Conservation (phyloP, 2,888 invertebrate species). For the Nomada fabriciana region DNA sequence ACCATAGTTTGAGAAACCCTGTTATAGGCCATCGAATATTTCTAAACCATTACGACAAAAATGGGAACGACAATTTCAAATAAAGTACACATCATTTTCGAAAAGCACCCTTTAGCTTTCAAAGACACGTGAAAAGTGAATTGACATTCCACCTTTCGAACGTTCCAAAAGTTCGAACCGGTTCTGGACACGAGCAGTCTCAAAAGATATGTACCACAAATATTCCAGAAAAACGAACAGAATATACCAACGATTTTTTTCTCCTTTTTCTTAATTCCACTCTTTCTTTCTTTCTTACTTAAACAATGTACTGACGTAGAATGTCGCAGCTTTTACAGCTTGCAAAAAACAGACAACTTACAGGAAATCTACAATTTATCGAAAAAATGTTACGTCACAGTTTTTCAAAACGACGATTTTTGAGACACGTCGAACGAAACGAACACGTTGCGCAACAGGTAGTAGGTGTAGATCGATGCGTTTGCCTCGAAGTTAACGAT, state of each 20-base stretch:
- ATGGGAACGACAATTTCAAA: no score
- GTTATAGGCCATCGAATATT: no score
- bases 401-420: neutral
- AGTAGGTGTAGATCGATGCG: slow-evolving; percentile 35
- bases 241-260: slow-evolving; percentile 7
- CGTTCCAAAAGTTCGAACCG: slow-evolving; percentile 18
- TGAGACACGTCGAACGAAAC: slow-evolving; percentile 6
- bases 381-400: neutral
- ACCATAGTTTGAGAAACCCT: no score
- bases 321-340: slow-evolving; percentile 5
- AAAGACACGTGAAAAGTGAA: slow-evolving; percentile 11
- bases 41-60: no score
- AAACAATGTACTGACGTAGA: slow-evolving; percentile 10
- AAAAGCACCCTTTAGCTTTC: no score
- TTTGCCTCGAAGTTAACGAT: slow-evolving; percentile 25
- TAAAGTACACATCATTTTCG: no score
- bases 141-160: neutral
- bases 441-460: slow-evolving; percentile 35
- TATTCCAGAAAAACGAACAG: slow-evolving; percentile 13
- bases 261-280: neutral
- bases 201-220: neutral
- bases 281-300: slow-evolving; percentile 3
- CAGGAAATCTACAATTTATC: neutral
- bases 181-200: neutral
- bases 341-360: neutral